Evolutionary conservation across 2,113 vertebrate species (phyloP), one percentile per base, ranked within the genome.

Genomic region (Aptenodytes forsteri): DNA sequence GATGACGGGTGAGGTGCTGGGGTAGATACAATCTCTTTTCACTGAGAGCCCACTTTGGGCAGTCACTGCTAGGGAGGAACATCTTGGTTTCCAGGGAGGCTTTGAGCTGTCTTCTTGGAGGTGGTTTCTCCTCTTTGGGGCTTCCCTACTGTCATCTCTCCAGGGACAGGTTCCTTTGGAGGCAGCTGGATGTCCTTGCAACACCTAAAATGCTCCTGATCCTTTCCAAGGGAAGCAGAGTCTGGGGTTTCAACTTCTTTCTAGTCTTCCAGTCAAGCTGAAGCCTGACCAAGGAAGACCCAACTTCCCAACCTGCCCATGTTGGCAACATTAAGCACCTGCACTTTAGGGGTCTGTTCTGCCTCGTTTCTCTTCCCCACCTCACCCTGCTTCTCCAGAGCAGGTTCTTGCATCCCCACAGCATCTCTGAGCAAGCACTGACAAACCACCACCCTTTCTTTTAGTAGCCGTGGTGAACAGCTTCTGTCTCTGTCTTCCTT

Each of bases 311-410:
- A 73, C 16, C 46, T 95, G 95, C 83, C 93, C 69, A 36, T 0
- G 9, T 14, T 84, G 96, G 93, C 95, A 92, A 64, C 55, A 83
- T 90, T 92, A 94, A 97, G 97, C 97, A 97, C 95, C 95, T 93
- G 97, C 96, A 97, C 97, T 97, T 98, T 97, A 97, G 80, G 78
- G 75, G 29, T 89, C 90, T 93, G 67, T 87, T 79, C 59, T 85
- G 73, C 83, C 91, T 94, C 78, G 46, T 85, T 87, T 93, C 59
- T 89, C 44, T 90, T 73, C 67, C 82, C 38, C 59, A 67, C 42
- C 44, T 85, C 6, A 1, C 29, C 64, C 36, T 82, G 49, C 81
- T 82, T 67, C 52, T 89, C 84, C n/a, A 36, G 77, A 87, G 66
- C 6, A 10, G 55, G 47, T 85, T 92, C 42, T 70, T 78, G 30